Percentiles rank a stretch among this genome's conserved stretches.
Evolutionary conservation across 1,140 invertebrate species (phyloP).

Genomic region (Drosophila murphyi): DNA sequence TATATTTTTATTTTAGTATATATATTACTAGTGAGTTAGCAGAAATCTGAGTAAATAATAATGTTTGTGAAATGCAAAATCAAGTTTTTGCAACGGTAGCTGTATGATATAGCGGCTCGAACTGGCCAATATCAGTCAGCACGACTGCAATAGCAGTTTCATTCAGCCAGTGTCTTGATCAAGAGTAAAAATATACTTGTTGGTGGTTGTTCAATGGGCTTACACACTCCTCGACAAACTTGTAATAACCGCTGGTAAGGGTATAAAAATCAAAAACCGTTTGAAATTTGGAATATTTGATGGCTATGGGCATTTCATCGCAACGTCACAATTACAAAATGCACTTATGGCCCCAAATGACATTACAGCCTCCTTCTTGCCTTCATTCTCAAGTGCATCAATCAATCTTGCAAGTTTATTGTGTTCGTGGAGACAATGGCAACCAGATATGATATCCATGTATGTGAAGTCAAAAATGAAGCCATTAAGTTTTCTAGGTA

Average conservation of each 20-base stretch:
- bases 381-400: conserved; percentile 48
- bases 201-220: background rate
- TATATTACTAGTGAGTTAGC: too few species aligned
- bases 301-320: conserved; percentile 44
- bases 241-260: background rate
- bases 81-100: too few species aligned
- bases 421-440: conserved; percentile 36
- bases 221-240: background rate
- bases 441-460: conserved; percentile 16
- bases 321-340: conserved; percentile 56
- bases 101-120: too few species aligned
- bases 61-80: too few species aligned
- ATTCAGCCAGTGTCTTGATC: too few species aligned
- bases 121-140: too few species aligned
- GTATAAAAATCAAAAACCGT: conserved; percentile 10
- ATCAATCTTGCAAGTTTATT: conserved; percentile 54
- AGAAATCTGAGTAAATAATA: too few species aligned
- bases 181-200: too few species aligned
- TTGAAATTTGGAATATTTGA: conserved; percentile 27
- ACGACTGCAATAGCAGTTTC: too few species aligned
- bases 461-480: conserved; percentile 36
- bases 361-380: conserved; percentile 29
- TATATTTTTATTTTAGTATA: too few species aligned
- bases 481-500: conserved; percentile 44
- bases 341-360: conserved; percentile 50